Percentiles rank a stretch among this genome's conserved stretches.
These are phyloP conservation scores for Scrobipalpa atriplicella DNA, from an alignment of 2,888 invertebrate genomes.

Conservation along the genomic window DNA sequence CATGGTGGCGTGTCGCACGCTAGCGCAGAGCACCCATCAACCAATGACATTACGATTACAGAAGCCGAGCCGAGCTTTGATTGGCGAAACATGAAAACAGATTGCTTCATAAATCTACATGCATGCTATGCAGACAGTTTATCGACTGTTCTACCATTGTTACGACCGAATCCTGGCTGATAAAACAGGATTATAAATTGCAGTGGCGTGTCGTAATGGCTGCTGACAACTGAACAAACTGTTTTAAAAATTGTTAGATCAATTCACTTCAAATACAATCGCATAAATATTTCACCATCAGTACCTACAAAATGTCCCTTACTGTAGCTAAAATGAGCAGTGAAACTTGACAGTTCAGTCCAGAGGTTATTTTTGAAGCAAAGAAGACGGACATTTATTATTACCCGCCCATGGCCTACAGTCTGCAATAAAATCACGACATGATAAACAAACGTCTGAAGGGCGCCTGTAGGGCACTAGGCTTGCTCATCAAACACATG, in stretches of 20 bases:
- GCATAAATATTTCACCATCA: neutral
- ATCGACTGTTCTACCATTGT: conserved; percentile 4
- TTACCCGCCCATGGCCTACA: conserved; percentile 61
- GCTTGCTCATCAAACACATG: neutral
- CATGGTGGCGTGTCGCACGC: conserved; percentile 61
- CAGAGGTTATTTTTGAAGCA: conserved; percentile 48
- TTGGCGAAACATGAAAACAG: conserved; percentile 22
- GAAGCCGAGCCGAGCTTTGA: conserved; percentile 9
- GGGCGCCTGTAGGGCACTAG: conserved; percentile 3
- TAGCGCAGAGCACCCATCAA: conserved; percentile 14
- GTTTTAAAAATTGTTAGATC: conserved; percentile 32
- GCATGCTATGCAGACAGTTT: conserved; percentile 19
- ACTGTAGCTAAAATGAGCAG: conserved; percentile 11
- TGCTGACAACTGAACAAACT: conserved; percentile 20
- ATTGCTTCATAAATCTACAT: conserved; percentile 24
- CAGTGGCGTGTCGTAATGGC: conserved; percentile 7
- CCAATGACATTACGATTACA: conserved; percentile 22
- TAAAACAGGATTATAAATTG: too few species aligned
- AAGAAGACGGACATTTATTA: conserved; percentile 50
- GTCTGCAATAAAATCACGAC: conserved; percentile 41
- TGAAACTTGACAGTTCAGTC: conserved; percentile 32
- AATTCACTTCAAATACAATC: neutral
- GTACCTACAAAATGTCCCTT: neutral
- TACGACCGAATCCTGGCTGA: conserved; percentile 3
- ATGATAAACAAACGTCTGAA: conserved; percentile 5